Base-by-base conservation (phyloP, 53 echinoderm and acorn worm genomes). In the Crossaster papposus region DNA sequence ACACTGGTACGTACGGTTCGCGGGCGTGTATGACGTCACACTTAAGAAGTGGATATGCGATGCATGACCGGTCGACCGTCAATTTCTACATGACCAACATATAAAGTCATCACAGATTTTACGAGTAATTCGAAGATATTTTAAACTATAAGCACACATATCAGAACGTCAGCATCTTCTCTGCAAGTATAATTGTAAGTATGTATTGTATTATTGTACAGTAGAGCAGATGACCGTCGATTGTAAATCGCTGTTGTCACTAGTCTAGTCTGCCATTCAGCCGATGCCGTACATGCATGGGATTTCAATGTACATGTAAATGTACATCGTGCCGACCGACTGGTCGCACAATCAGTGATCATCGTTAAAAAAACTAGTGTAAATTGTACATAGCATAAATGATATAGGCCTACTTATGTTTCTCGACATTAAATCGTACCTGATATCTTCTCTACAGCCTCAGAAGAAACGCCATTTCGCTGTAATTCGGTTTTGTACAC, bases 201-300 rank as follows among this genome's bases (percentile, higher is more conserved):
- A 72, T 72, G 72, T 72, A 72, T 29, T 30, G 72, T 72, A 72
- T 72, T 72, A 72, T 72, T 72, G 72, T 72, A 72, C 72, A 72
- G 72, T 72, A 72, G 26, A 72, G 72, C 31, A 72, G 72, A 72
- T 72, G 72, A 72, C 26, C 28, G 72, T 72, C 72, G 72, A 72
- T 72, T 72, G 72, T 72, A 72, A 72, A 72, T 72, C 72, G 29
- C 72, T 64, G n/a, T 18, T 13, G n/a, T n/a, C n/a, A 64, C 64
- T 3, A 18, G 28, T 13, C 8, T 8, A 20, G 7, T 15, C 70
- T 26, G 24, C 70, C 70, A 70, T 15, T 24, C 72, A 72, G 12
- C 72, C 72, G 72, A 72, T 72, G 70, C 14, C 70, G 72, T 72
- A 72, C 72, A 29, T 12, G n/a, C n/a, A n/a, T n/a, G n/a, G n/a